Evolutionary conservation across 2,888 invertebrate genomes (phyloP), one percentile per base, ranked within the genome.

Genomic region (Unio pictorum): DNA sequence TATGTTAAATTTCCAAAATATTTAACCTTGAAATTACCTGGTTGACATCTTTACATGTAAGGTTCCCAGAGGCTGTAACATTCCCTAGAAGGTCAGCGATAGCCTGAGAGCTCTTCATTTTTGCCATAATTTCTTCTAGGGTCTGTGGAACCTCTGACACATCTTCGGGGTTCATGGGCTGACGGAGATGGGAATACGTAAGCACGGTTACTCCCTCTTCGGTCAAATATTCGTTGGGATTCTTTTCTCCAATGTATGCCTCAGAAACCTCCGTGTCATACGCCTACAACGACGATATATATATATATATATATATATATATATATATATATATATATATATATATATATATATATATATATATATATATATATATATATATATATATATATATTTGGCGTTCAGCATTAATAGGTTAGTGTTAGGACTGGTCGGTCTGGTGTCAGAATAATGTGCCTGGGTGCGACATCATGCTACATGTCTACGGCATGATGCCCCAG

Each of bases 1-100:
- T 45, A 45, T 8, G 8, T 45, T 45, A 45, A 45, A 11, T 45
- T 11, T 11, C 8, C 11, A 45, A 2, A 11, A 45, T 11, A 8
- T 45, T 45, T 45, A 45, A 45, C 11, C 11, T 45, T 11, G 11
- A 45, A 30, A 26, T 61, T 73, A 81, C 82, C 80, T 80, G 55
- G 28, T 84, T 84, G 15, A 81, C 54, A 30, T 77, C 74, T 61
- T 63, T 67, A 68, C 84, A 84, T 1, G 82, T 77, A 11, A 69
- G 23, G 58, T 73, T 73, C 15, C 45, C 23, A 7, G 34, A 59
- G 11, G 61, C 59, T 20, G 60, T 17, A 1, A 71, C 67, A 55
- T 71, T 67, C 15, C 80, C 78, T n/a, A 83, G 56, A 5, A 74
- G 45, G 0, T 59, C 28, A 5, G 69, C 64, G 18, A 82, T 66